phyloP scores from a whole-genome alignment of 1,140 invertebrate species.

The Bemisia tabaci region DNA sequence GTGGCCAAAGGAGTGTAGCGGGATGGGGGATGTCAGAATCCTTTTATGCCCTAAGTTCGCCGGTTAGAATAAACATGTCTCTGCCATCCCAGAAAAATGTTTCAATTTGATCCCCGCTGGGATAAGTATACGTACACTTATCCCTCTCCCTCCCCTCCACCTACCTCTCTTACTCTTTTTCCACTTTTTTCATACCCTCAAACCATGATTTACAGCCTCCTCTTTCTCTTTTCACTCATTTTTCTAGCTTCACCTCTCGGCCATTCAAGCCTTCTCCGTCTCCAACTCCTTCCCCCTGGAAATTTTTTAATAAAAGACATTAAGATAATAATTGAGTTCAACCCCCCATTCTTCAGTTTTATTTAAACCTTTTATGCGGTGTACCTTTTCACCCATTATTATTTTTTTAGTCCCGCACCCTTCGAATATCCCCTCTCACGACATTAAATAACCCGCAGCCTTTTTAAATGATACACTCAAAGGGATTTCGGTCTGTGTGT shows the following conservation, averaged over 20 bases:
- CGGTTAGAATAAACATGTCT: not conserved
- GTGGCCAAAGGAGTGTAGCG: no score
- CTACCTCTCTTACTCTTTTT: not conserved
- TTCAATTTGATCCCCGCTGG: not conserved
- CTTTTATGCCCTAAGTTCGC: not conserved
- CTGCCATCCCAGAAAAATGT: not conserved
- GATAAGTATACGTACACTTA: not conserved
- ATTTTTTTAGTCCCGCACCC: not conserved
- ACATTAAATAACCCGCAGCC: not conserved
- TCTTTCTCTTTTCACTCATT: not conserved
- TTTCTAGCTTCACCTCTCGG: not conserved
- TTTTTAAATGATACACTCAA: not conserved
- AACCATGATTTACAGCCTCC: no score
- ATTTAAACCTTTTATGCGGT: not conserved
- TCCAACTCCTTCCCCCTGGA: not conserved
- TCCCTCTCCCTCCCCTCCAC: not conserved
- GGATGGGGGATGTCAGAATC: no score
- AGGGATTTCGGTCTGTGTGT: no score
- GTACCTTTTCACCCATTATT: not conserved
- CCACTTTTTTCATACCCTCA: no score
- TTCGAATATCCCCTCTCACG: not conserved
- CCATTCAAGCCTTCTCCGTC: not conserved
- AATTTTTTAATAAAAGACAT: not conserved
- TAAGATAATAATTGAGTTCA: not conserved
- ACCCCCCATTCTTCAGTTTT: not conserved